These are phyloP conservation scores for Petrocephalus schoutedeni DNA, from an alignment of 2,797 vertebrate species.

Conservation along the genomic window DNA sequence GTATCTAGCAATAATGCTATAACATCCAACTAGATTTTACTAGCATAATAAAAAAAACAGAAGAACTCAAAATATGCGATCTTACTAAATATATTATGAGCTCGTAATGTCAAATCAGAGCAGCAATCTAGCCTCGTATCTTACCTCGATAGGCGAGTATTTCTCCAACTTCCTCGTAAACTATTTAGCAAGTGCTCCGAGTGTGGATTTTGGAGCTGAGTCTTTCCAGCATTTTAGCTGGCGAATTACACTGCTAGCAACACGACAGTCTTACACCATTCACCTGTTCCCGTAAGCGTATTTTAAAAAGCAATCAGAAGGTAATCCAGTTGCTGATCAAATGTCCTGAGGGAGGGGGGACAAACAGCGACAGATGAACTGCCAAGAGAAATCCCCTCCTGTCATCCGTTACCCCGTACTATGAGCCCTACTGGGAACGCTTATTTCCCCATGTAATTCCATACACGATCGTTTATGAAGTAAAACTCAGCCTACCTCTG, in stretches of 20 bases:
- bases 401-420: background rate
- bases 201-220: background rate
- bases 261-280: background rate
- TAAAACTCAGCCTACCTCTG: constrained; percentile 8
- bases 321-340: background rate
- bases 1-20: background rate
- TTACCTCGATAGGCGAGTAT: background rate
- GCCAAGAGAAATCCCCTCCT: background rate
- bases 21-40: background rate
- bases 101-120: constrained; percentile 5
- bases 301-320: background rate
- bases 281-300: background rate
- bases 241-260: background rate
- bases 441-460: background rate
- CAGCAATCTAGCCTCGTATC: background rate
- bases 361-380: background rate
- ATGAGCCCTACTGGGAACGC: background rate
- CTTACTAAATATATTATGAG: background rate
- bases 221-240: background rate
- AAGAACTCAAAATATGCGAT: background rate
- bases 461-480: background rate
- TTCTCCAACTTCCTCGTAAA: constrained; percentile 9
- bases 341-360: background rate
- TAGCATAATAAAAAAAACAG: background rate
- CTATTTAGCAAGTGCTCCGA: background rate